A percentile compares a stretch with the other conserved stretches of the same genome.
phyloP scores from a whole-genome alignment of 2,113 vertebrate genomes.

The Paraplagusia blochii region DNA sequence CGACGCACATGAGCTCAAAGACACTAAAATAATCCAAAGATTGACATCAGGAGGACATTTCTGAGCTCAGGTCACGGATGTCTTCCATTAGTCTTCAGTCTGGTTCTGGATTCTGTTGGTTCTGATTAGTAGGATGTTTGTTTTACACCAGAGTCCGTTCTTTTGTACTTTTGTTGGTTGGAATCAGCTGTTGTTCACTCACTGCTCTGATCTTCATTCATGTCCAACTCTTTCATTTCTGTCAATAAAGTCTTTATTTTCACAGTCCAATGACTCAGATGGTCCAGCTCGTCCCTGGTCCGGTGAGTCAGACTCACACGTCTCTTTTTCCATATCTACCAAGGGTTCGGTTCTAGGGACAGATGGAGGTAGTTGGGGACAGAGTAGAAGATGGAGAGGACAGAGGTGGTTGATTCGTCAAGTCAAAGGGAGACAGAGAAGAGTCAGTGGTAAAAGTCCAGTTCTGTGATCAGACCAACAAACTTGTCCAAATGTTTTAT shows the following conservation, averaged over 20 bases:
- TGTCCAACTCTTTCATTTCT: neutral
- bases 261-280: neutral
- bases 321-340: neutral
- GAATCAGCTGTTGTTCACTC: neutral
- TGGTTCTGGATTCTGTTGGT: neutral
- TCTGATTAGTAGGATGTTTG: neutral
- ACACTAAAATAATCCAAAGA: neutral
- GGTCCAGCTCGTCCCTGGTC: neutral
- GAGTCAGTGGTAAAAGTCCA: too few relatives aligned
- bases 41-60: neutral
- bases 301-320: neutral
- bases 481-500: too few relatives aligned
- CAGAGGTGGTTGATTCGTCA: too few relatives aligned
- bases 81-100: neutral
- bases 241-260: neutral
- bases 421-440: too few relatives aligned
- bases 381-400: too few relatives aligned
- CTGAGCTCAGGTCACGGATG: neutral
- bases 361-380: too few relatives aligned
- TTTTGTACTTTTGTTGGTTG: neutral
- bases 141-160: neutral
- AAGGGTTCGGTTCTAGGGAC: too few relatives aligned
- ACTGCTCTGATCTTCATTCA: neutral
- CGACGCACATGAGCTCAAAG: constrained; percentile 14
- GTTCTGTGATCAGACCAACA: too few relatives aligned